These are phyloP conservation scores for Lypha dubia DNA, from an alignment of 2,888 invertebrate genomes.

Conservation along the genomic window DNA sequence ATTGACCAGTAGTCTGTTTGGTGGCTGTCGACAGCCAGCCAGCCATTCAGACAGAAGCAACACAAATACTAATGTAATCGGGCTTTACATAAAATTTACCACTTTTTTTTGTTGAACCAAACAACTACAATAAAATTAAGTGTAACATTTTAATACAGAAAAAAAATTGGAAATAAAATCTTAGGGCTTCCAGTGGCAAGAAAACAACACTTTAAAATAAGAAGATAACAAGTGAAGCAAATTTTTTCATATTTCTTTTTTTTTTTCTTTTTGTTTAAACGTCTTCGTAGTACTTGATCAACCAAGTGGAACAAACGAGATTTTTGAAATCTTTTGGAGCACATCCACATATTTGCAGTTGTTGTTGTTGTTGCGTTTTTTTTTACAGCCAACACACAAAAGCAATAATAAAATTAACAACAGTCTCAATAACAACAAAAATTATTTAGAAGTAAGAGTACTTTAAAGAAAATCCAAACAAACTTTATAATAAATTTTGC, in stretches of 20 bases:
- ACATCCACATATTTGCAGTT: constrained; percentile 77
- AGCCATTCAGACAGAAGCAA: constrained; percentile 2
- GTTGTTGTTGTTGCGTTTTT: background rate
- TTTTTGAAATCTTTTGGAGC: constrained; percentile 83
- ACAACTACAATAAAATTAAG: constrained; percentile 47
- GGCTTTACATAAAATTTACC: constrained; percentile 32
- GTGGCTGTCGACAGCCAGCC: constrained; percentile 34
- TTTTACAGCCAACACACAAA: constrained; percentile 11
- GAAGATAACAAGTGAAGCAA: constrained; percentile 43
- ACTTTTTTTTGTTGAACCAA: background rate
- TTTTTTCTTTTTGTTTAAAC: constrained; percentile 19
- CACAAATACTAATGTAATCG: constrained; percentile 24
- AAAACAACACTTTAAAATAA: constrained; percentile 18
- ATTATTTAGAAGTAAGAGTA: constrained; percentile 1
- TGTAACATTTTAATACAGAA: constrained; percentile 52
- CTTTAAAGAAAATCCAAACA: background rate
- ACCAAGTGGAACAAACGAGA: constrained; percentile 83
- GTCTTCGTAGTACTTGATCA: constrained; percentile 79
- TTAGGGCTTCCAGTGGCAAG: constrained; percentile 63
- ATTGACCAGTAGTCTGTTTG: constrained; percentile 46
- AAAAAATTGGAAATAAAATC: constrained; percentile 52
- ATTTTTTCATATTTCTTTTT: constrained; percentile 7
- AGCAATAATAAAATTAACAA: constrained; percentile 17
- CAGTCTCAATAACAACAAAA: constrained; percentile 9
- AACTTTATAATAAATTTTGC: constrained; percentile 8